Evolutionary conservation across 2,888 invertebrate genomes (phyloP), one percentile per base, ranked within the genome.

Genomic region (Pyralis farinalis): DNA sequence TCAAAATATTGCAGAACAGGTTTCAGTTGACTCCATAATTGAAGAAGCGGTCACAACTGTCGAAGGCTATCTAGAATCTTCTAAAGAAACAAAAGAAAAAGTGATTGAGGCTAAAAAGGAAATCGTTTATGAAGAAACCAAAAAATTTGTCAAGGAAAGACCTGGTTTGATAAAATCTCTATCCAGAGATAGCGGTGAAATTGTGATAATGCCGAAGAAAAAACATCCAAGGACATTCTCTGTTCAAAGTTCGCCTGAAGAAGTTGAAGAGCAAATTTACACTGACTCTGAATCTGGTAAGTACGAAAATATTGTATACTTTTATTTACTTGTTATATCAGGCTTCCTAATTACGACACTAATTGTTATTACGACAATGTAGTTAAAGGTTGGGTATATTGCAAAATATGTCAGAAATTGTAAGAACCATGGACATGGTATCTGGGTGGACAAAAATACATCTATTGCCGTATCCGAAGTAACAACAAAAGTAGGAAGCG

Each of bases 241-340:
- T 1, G 90, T 90, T 1, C 90, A 90, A 60, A 90, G 90, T 56
- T 90, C 90, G 8, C 90, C 90, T 1, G 90, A 90, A 43, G 90
- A 90, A 75, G 80, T 90, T 12, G 90, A 90, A 59, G 90, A 90
- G 56, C 89, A 90, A 48, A 89, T 90, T 46, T 90, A 89, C 40
- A 88, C 90, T 25, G 90, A 90, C 57, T 89, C 90, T 2, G 90
- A 90, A 74, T 90, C 90, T 46, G 90, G 90, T 90, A 61, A 41
- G 40, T 45, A n/a, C n/a, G n/a, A n/a, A n/a, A n/a, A n/a, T n/a
- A n/a, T n/a, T n/a, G n/a, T n/a, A n/a, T n/a, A n/a, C n/a, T n/a
- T n/a, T n/a, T n/a, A n/a, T n/a, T n/a, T n/a, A n/a, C n/a, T n/a
- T n/a, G n/a, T n/a, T n/a, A n/a, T n/a, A n/a, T n/a, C n/a, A n/a